phyloP scores from a whole-genome alignment of 2,888 invertebrate species.

The Eupithecia tripunctaria region DNA sequence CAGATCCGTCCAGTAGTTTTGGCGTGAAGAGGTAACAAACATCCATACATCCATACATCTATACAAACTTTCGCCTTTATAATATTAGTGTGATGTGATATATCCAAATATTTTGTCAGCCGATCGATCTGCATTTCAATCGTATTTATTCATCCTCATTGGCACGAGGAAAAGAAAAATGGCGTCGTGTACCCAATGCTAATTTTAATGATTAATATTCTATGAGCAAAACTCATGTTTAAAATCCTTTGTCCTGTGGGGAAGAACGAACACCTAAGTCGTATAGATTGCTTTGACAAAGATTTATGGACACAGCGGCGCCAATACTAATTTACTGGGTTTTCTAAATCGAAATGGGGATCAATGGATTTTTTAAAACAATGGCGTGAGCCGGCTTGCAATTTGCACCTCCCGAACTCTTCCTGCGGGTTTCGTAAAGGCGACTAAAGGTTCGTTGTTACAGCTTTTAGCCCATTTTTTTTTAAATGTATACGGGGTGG shows the following conservation, averaged over 20 bases:
- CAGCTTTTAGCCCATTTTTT: no score
- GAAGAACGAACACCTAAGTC: background rate
- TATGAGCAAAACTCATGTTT: background rate
- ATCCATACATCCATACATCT: no score
- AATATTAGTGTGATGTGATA: no score
- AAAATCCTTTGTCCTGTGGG: constrained; percentile 6
- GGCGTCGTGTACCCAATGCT: background rate
- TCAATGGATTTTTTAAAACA: no score
- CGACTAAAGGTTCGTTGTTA: no score
- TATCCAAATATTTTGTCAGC: background rate
- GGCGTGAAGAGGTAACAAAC: no score
- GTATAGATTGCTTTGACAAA: background rate
- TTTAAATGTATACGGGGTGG: no score
- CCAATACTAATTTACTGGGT: background rate
- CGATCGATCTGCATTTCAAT: background rate
- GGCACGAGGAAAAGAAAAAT: constrained; percentile 4
- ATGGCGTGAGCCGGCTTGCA: no score
- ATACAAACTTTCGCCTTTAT: no score
- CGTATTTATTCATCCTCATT: background rate
- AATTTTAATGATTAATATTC: constrained; percentile 6
- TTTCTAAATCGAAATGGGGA: background rate
- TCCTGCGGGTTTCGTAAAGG: no score
- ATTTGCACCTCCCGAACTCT: no score
- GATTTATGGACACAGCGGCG: background rate
- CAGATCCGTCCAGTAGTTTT: no score